Percentiles rank a stretch among this genome's conserved stretches.
phyloP scores from a whole-genome alignment of 2,797 vertebrate species.

The Peromyscus aztecus region DNA sequence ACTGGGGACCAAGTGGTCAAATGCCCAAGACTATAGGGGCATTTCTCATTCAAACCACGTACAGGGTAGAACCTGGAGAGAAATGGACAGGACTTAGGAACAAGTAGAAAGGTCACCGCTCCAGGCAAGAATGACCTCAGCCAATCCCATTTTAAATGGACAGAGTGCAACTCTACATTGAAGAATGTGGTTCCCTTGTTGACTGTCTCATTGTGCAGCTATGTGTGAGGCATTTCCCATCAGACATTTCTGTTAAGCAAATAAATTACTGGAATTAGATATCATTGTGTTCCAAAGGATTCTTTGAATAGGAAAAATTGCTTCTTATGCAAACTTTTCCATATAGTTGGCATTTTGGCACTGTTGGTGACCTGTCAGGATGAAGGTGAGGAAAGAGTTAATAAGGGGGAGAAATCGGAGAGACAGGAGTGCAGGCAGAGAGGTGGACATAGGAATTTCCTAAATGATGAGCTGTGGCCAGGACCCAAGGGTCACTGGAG shows the following conservation, averaged over 20 bases:
- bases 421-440: background rate
- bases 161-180: background rate
- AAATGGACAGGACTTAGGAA: background rate
- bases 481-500: background rate
- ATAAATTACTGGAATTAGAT: background rate
- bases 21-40: background rate
- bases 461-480: background rate
- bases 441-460: background rate
- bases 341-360: background rate
- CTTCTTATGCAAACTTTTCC: background rate
- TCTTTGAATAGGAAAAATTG: background rate
- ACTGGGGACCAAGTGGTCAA: background rate
- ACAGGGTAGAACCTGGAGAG: background rate
- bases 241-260: background rate
- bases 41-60: background rate
- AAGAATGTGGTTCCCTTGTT: background rate
- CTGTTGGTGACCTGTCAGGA: background rate
- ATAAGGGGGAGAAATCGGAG: background rate
- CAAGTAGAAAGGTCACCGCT: background rate
- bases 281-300: background rate
- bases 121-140: background rate
- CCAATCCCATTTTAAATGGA: background rate
- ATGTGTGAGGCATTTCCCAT: background rate
- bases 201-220: background rate
- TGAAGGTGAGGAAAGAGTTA: background rate